Base-by-base conservation (phyloP, 1,140 invertebrate genomes). In the Drosophila funebris region DNA sequence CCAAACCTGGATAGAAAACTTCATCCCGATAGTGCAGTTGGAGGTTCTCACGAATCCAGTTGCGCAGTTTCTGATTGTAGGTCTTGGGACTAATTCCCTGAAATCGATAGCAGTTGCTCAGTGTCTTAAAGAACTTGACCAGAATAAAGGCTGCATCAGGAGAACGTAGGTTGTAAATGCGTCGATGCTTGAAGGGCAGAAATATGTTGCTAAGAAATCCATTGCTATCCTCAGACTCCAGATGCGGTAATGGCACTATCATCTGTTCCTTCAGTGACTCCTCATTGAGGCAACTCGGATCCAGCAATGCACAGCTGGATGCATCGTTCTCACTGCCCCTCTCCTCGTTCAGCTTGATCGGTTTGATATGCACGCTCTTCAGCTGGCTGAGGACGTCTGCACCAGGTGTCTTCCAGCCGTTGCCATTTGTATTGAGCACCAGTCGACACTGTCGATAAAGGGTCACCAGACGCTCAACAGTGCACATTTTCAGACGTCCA, bases 1-100 rank as follows among this genome's bases (percentile, higher is more conserved):
- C 91, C 31, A 92, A 57, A 0, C 90, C 91, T 4, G 91, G 91
- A 77, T 92, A 92, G 60, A 92, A 89, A 11, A 72, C 20, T 14
- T 90, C 84, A 46, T 92, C 91, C 1, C 61, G 56, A 41, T 91
- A 81, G 58, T 90, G 84, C 20, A 68, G 11, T 29, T 87, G 56
- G 1, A 92, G 13, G 8, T 67, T 87, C 9, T 90, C 91, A 0
- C 66, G 43, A 36, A 90, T 71, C 91, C 91, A 92, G 2, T 37
- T 16, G 24, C 81, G 72, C 3, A 92, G 57, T 39, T 79, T 76
- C 0, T 41, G 11, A 44, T 92, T 90, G 27, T 85, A 92, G 0
- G 27, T 22, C 4, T 44, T 52, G 13, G 76, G 74, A 36, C 52
- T 64, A 0, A 85, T 31, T 4, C 54, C 84, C 60, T 89, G 82